Evolutionary conservation across 2,113 vertebrate genomes (phyloP).

Genomic region (Chionodraco myersi): DNA sequence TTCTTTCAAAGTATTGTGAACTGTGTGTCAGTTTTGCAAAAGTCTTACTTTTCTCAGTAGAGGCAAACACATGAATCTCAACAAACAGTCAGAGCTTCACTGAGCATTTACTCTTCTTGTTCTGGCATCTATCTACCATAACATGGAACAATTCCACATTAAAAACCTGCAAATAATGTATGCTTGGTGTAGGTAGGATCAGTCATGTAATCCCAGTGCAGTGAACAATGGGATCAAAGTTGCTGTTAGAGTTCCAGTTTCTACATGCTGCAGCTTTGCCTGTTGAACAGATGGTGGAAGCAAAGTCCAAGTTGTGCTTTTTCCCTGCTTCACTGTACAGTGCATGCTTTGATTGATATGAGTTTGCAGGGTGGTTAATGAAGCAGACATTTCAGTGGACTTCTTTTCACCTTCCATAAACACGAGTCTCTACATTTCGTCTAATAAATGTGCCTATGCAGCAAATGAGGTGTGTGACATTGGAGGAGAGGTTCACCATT

Average conservation of each 20-base stretch:
- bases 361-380: neutral
- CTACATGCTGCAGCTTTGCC: constrained; percentile 31
- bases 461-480: neutral
- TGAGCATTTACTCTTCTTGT: neutral
- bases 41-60: neutral
- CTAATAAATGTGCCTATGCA: neutral
- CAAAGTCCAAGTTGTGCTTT: constrained; percentile 38
- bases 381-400: neutral
- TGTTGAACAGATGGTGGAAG: constrained; percentile 60
- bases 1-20: no score
- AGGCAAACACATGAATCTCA: neutral
- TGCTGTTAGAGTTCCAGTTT: neutral
- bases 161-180: neutral
- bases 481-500: neutral
- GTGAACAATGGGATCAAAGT: neutral
- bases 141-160: no score
- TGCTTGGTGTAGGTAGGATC: neutral
- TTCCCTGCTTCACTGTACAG: fast-evolving
- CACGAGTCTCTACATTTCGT: neutral
- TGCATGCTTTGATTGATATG: neutral
- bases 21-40: neutral
- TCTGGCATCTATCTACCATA: no score
- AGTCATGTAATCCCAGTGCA: neutral
- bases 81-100: neutral
- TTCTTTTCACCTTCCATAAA: neutral